These are phyloP conservation scores for Drosophila rellima DNA, from an alignment of 2,888 invertebrate genomes.

Conservation along the genomic window DNA sequence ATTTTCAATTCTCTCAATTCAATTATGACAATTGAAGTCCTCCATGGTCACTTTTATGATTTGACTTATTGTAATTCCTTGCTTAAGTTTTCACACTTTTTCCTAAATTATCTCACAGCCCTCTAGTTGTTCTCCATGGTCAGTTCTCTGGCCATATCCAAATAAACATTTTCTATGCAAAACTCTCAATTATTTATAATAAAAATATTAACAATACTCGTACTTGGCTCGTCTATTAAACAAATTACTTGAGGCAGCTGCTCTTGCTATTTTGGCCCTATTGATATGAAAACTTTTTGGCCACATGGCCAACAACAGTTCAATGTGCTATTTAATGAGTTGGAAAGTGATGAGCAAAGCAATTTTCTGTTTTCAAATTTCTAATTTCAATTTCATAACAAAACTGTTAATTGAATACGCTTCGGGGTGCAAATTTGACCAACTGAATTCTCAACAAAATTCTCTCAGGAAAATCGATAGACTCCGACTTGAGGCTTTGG, in stretches of 20 bases:
- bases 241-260: conserved; percentile 27
- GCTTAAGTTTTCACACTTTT: not conserved
- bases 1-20: not conserved
- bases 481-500: not conserved
- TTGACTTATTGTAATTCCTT: not conserved
- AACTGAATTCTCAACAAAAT: conserved; percentile 2
- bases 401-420: conserved; percentile 51
- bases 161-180: not conserved
- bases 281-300: conserved; percentile 23
- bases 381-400: conserved; percentile 32
- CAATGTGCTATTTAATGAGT: conserved; percentile 43
- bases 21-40: not conserved
- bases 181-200: conserved; percentile 15
- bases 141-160: not conserved
- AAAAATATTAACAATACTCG: conserved; percentile 11
- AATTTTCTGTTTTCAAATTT: conserved; percentile 30
- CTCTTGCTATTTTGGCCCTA: conserved; percentile 18
- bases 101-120: not conserved
- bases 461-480: conserved; percentile 15
- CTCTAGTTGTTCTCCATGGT: not conserved
- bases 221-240: conserved; percentile 17
- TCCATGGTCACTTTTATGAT: not conserved
- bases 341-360: conserved; percentile 49
- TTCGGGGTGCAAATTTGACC: conserved; percentile 11
- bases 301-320: conserved; percentile 48